Evolutionary conservation across 2,113 vertebrate species (phyloP).

Genomic region (Syrmaticus mikado): DNA sequence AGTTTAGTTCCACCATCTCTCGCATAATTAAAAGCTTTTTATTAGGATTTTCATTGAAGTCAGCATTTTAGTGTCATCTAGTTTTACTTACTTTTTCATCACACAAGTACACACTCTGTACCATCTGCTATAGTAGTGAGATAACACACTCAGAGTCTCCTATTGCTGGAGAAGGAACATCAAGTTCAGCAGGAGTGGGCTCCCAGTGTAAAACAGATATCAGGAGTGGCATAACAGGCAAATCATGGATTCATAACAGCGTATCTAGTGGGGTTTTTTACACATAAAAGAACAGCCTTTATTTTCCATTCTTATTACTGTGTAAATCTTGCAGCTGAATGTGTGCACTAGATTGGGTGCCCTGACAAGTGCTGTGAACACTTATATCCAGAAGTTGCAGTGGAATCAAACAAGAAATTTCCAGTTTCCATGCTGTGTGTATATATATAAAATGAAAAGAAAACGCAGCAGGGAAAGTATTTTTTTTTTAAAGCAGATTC

Average conservation of each 20-base stretch:
- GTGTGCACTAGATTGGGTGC: background rate
- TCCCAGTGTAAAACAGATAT: background rate
- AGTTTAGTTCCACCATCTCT: background rate
- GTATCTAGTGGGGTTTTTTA: background rate
- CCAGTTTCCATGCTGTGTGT: fast-evolving
- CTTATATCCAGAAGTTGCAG: background rate
- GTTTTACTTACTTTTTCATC: slow-evolving; percentile 26
- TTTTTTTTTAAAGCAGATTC: background rate
- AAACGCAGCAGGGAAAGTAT: background rate
- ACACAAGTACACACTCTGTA: background rate
- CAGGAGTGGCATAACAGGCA: background rate
- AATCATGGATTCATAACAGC: background rate
- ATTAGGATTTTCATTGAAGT: background rate
- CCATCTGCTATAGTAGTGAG: background rate
- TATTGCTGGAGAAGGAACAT: background rate
- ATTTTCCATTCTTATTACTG: background rate
- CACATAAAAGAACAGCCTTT: background rate
- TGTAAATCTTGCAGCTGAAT: background rate
- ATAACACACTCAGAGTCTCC: background rate
- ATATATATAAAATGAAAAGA: background rate
- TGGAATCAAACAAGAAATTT: background rate
- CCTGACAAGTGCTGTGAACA: background rate
- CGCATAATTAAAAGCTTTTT: background rate
- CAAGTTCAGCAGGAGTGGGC: background rate
- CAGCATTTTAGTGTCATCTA: background rate